phyloP scores from a whole-genome alignment of 2,113 vertebrate species.

The Podilymbus podiceps region DNA sequence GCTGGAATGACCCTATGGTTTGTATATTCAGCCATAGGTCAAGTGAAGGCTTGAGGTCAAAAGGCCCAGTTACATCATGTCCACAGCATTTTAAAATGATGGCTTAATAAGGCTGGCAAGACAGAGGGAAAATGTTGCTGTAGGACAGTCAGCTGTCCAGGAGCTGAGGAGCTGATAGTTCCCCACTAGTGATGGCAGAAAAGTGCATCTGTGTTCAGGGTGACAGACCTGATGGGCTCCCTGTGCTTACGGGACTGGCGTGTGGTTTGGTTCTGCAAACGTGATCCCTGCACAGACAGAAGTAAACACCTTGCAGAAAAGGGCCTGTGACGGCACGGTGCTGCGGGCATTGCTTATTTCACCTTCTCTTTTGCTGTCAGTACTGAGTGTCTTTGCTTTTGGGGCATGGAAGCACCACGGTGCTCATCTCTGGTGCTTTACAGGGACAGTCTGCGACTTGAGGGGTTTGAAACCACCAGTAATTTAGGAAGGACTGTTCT shows the following conservation, averaged over 20 bases:
- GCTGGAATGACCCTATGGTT: accelerated
- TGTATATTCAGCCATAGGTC: background rate
- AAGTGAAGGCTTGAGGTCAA: background rate
- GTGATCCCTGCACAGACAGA: background rate
- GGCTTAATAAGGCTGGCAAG: background rate
- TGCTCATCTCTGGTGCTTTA: background rate
- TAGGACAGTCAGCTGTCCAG: background rate
- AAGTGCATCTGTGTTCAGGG: background rate
- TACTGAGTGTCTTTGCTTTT: background rate
- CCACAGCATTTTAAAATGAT: background rate
- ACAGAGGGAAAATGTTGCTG: background rate
- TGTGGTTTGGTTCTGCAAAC: background rate
- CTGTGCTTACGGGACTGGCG: background rate
- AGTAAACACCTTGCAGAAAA: accelerated
- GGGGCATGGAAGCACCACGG: background rate
- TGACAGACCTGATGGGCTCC: background rate
- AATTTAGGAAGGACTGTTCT: background rate
- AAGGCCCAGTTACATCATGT: background rate
- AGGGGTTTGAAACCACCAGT: background rate
- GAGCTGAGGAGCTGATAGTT: background rate
- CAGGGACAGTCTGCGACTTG: background rate
- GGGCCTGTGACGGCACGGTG: background rate
- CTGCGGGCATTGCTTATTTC: accelerated
- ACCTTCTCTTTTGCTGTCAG: background rate
- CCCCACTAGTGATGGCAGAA: background rate